A percentile compares a stretch with the other conserved stretches of the same genome.
Evolutionary conservation across 2,113 vertebrate species (phyloP).

Genomic region (Rhea pennata): DNA sequence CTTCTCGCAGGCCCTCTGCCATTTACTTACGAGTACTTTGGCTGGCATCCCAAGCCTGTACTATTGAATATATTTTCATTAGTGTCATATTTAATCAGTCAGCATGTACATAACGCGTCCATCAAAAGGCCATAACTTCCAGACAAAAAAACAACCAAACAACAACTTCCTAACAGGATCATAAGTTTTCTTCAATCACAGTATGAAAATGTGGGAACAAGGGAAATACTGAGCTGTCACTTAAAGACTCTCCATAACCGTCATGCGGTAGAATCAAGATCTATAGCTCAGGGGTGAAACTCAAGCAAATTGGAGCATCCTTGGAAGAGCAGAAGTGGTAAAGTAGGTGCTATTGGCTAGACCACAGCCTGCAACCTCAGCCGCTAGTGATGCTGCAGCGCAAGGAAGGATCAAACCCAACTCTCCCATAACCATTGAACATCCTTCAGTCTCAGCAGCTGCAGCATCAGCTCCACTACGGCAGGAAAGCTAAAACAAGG

Average conservation of each 20-base stretch:
- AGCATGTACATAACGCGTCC: background rate
- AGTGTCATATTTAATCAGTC: slow-evolving; percentile 1
- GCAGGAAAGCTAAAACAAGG: background rate
- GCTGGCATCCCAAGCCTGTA: background rate
- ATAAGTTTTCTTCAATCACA: slow-evolving; percentile 22
- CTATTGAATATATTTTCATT: slow-evolving; percentile 31
- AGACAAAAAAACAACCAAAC: slow-evolving; percentile 14
- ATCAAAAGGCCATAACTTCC: slow-evolving; percentile 13
- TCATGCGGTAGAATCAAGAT: background rate
- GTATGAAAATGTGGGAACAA: background rate
- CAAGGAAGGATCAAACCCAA: background rate
- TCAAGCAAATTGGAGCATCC: background rate
- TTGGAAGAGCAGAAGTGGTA: background rate
- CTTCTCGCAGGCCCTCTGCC: background rate
- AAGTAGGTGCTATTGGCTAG: background rate
- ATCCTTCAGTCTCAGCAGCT: background rate
- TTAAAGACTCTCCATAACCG: background rate
- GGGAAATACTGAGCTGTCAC: slow-evolving; percentile 12
- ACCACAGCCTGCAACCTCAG: background rate
- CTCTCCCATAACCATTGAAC: background rate
- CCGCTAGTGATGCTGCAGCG: rapidly evolving
- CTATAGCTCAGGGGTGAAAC: background rate
- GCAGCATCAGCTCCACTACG: background rate
- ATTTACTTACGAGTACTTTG: background rate
- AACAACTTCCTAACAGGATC: slow-evolving; percentile 19